phyloP scores from a whole-genome alignment of 2,888 invertebrate species.

The Aphrophora alni region DNA sequence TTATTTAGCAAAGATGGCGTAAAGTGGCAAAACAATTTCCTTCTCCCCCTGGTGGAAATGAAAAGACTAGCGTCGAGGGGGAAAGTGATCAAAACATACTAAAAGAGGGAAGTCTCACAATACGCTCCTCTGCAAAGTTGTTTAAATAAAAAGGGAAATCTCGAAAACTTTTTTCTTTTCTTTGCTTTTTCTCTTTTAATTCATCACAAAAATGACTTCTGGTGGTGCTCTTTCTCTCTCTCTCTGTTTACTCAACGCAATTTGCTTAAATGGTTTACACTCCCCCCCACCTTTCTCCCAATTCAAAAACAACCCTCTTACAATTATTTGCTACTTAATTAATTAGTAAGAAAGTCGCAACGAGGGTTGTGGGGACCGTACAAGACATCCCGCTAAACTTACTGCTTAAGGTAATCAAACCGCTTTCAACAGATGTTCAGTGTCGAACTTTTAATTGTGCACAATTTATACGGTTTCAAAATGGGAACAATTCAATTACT shows the following conservation, averaged over 20 bases:
- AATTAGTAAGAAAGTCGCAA: not conserved
- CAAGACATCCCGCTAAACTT: not conserved
- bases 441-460: not conserved
- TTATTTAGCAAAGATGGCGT: not conserved
- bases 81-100: slow-evolving; percentile 6
- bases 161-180: not conserved
- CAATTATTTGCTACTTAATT: slow-evolving; percentile 9
- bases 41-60: not conserved
- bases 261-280: slow-evolving; percentile 1
- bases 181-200: not conserved
- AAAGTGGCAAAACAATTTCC: slow-evolving; percentile 9
- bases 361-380: not conserved
- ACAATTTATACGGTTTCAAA: not conserved
- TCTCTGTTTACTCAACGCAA: not conserved
- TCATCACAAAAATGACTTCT: slow-evolving; percentile 9
- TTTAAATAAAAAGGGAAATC: not conserved
- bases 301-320: not conserved
- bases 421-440: not conserved
- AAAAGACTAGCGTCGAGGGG: not conserved
- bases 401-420: not conserved
- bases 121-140: not conserved
- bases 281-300: not conserved
- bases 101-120: not conserved
- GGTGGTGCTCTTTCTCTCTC: too few species aligned
- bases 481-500: not conserved